Conservation (phyloP, 2,113 vertebrate species). For the Ailurus styani region DNA sequence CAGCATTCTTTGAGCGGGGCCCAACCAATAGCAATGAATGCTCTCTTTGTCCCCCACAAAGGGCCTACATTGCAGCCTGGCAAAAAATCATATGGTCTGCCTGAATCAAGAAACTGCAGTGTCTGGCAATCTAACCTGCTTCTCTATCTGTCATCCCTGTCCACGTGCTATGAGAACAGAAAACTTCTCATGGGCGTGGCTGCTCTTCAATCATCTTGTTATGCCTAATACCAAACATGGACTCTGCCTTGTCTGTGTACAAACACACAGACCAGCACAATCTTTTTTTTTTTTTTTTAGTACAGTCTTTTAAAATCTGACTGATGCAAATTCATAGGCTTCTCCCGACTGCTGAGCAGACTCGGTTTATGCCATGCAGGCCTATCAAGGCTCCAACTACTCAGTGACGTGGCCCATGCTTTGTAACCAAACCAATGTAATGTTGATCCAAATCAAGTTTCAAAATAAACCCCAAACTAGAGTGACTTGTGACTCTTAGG, state of each 20-base stretch:
- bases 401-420: neutral
- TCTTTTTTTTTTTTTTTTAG: neutral
- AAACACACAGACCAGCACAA: neutral
- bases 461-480: neutral
- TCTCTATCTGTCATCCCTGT: neutral
- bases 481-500: neutral
- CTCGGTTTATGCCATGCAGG: neutral
- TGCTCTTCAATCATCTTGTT: neutral
- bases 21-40: constrained; percentile 2
- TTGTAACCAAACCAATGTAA: neutral
- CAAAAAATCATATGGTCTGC: neutral
- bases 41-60: neutral
- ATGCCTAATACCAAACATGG: too few species aligned
- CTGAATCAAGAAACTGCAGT: neutral
- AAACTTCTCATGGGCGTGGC: neutral
- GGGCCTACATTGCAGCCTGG: neutral
- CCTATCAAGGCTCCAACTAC: neutral
- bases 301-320: neutral
- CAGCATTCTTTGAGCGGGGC: constrained; percentile 9
- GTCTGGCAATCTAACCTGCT: neutral
- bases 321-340: neutral
- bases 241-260: neutral
- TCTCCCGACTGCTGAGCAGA: neutral
- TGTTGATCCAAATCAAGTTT: neutral
- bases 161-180: neutral